phyloP scores from a whole-genome alignment of 2,797 vertebrate genomes.

The Antennarius maculatus region DNA sequence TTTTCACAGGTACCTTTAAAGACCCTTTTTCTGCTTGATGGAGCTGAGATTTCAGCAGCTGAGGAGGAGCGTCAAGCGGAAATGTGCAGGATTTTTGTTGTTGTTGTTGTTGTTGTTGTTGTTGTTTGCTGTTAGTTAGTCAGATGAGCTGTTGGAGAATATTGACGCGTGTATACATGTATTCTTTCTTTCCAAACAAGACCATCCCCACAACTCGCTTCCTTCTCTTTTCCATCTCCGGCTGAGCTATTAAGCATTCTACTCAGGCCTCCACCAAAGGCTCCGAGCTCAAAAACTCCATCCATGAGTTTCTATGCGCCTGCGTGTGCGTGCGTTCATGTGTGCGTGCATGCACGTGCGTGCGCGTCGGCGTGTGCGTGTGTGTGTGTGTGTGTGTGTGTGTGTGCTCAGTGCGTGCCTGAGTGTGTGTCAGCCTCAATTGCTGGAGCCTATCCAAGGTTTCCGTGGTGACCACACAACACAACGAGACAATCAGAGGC shows the following conservation, averaged over 20 bases:
- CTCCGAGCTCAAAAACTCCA: conserved; percentile 74
- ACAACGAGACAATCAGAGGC: conserved; percentile 87
- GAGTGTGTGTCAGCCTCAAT: conserved; percentile 82
- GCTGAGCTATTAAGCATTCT: conserved; percentile 78
- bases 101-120: conserved; percentile 20
- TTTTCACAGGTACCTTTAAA: conserved; percentile 57
- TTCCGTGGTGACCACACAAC: conserved; percentile 89
- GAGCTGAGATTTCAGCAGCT: conserved; percentile 52
- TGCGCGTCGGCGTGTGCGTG: conserved; percentile 40
- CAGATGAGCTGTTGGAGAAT: conserved; percentile 33
- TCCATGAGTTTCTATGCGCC: conserved; percentile 56
- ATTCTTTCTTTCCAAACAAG: conserved; percentile 12
- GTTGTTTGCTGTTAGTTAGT: conserved; percentile 38
- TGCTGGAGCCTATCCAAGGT: conserved; percentile 87
- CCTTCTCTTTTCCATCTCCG: conserved; percentile 45
- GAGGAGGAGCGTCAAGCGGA: conserved; percentile 11
- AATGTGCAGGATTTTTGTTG: conserved; percentile 34
- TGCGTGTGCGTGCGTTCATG: conserved; percentile 27
- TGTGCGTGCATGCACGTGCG: conserved; percentile 72
- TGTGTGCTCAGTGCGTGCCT: conserved; percentile 66
- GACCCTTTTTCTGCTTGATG: conserved; percentile 38
- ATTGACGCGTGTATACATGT: background rate
- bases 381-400: conserved; percentile 31
- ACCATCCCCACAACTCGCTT: conserved; percentile 26
- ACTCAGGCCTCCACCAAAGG: conserved; percentile 74